These are phyloP conservation scores for Miltochrista miniata DNA, from an alignment of 2,888 invertebrate species.

Conservation along the genomic window DNA sequence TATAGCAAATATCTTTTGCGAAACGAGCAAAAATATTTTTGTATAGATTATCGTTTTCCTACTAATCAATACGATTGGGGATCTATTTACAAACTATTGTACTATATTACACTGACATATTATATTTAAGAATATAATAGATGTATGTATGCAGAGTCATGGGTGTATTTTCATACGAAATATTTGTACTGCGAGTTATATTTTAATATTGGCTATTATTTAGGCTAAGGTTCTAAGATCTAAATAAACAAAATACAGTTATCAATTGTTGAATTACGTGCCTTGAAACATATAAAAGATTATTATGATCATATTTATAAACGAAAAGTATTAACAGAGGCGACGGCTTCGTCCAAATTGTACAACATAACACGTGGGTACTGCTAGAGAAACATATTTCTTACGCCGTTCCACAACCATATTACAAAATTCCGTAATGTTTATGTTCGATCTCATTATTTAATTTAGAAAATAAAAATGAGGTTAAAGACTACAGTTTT, in stretches of 20 bases:
- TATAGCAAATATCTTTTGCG: slow-evolving; percentile 59
- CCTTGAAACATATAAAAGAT: slow-evolving; percentile 69
- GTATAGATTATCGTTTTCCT: slow-evolving; percentile 71
- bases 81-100: slow-evolving; percentile 79
- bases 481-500: slow-evolving; percentile 82
- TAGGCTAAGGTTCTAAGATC: slow-evolving; percentile 72
- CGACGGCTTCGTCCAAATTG: slow-evolving; percentile 58
- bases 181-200: slow-evolving; percentile 75
- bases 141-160: slow-evolving; percentile 78
- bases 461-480: slow-evolving; percentile 81
- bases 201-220: slow-evolving; percentile 81
- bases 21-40: slow-evolving; percentile 69
- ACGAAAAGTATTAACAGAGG: slow-evolving; percentile 55
- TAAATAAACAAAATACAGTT: slow-evolving; percentile 69
- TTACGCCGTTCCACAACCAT: slow-evolving; percentile 54
- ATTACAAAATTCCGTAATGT: slow-evolving; percentile 73
- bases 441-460: slow-evolving; percentile 83
- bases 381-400: slow-evolving; percentile 43
- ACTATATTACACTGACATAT: slow-evolving; percentile 68
- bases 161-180: slow-evolving; percentile 80
- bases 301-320: slow-evolving; percentile 68
- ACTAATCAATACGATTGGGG: slow-evolving; percentile 54
- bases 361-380: slow-evolving; percentile 44
- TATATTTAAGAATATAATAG: slow-evolving; percentile 69
- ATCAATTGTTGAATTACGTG: slow-evolving; percentile 78